Percentiles rank a stretch among this genome's conserved stretches.
These are phyloP conservation scores for Anas platyrhynchos DNA, from an alignment of 2,113 vertebrate species.

Conservation along the genomic window DNA sequence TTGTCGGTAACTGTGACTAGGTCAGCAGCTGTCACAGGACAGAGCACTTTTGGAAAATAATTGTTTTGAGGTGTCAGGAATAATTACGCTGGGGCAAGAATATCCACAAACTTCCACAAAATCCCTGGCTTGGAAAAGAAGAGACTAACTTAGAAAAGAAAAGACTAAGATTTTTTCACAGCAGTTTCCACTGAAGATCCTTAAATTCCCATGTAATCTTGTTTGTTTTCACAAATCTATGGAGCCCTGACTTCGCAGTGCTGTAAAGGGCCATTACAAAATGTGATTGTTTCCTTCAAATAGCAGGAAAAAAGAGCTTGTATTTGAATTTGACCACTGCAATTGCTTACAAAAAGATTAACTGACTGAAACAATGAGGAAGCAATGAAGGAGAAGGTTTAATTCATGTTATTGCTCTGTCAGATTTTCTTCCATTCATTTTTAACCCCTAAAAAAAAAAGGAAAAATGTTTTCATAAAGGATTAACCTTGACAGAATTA, in stretches of 20 bases:
- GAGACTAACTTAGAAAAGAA: neutral
- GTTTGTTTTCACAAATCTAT: neutral
- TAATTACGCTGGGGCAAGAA: neutral
- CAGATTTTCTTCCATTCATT: neutral
- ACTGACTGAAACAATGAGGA: neutral
- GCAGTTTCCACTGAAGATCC: neutral
- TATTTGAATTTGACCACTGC: neutral
- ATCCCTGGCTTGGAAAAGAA: neutral
- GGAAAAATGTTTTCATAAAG: neutral
- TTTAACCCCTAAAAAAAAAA: neutral
- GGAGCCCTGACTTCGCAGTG: neutral
- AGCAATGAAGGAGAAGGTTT: neutral
- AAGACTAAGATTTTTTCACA: neutral
- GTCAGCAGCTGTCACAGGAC: conserved; percentile 13
- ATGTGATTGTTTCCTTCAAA: neutral
- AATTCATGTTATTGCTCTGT: neutral
- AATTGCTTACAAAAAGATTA: neutral
- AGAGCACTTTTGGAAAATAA: neutral
- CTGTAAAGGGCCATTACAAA: neutral
- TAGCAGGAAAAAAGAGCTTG: neutral
- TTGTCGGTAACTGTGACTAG: neutral
- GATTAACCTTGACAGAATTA: neutral
- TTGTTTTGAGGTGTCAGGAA: neutral
- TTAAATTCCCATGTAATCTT: neutral
- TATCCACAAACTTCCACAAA: neutral